Evolutionary conservation across 2,113 vertebrate species (phyloP), one percentile per base, ranked within the genome.

Genomic region (Calyptommatus sinebrachiatus): DNA sequence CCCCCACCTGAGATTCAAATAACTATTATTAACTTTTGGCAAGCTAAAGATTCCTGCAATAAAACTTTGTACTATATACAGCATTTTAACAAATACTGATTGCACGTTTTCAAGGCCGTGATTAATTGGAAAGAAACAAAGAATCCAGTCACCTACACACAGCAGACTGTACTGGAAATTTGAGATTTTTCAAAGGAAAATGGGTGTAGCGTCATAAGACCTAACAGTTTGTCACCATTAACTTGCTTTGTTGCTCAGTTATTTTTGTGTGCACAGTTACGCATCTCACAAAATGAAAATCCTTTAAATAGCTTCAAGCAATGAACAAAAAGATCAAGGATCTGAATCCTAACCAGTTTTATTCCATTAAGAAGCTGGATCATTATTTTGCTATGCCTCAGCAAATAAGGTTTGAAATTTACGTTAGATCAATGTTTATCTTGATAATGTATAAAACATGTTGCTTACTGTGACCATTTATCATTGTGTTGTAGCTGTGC

Each of bases 1-100:
- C 65, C 60, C 85, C 73, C 85, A 31, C 60, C 84, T 71, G 73
- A 0, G 1, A 45, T 86, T n/a, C 11, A 86, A 80, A 78, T 1
- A 11, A 85, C 9, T 10, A 48, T 81, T 85, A 82, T 72, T 73
- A 84, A 77, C 8, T 63, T 21, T 75, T 82, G 75, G 71, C 50
- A 63, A 8, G 66, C 28, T 60, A 26, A 76, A 57, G 9, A 78
- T 77, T 2, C 16, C 26, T 85, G 66, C 68, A 88, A 9, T 12
- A n/a, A 14, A 80, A 71, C 76, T 69, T 69, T 83, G 24, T 83
- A 26, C 35, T 70, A 75, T 22, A 48, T 11, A 35, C 74, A 80
- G 62, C 74, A 50, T 70, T 80, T 62, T 81, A 84, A 76, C 84
- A 82, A 50, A 45, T 12, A 70, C 16, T 24, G 69, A 73, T 6